Evolutionary conservation across 2,113 vertebrate species (phyloP), one percentile per base, ranked within the genome.

Genomic region (Sisor rabdophorus): DNA sequence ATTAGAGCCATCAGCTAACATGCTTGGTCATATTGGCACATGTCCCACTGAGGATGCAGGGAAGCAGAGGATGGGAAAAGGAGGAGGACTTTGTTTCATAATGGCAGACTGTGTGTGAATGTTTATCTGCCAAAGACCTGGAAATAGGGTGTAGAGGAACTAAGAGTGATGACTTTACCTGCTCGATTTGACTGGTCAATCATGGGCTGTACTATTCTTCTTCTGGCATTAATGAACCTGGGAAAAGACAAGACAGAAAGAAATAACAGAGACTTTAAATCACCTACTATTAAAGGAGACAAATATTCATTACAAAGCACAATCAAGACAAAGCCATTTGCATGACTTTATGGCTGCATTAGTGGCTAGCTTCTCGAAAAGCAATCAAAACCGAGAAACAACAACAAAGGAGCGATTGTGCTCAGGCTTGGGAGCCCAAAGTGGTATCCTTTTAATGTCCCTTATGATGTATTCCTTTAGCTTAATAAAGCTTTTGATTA

Each of bases 141-240:
- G 85, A 85, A 87, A n/a, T 87, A 81, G 68, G 83, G 84, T 81
- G 82, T 76, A 81, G 88, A 82, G 76, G 79, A 86, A 88, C 88
- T 86, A 52, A 72, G 59, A 79, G 52, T 9, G 55, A 36, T 75
- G 79, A 79, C 79, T 87, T 99, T 96, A 96, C 97, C 97, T 99
- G 97, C 96, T 97, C 97, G 96, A 94, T 99, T 99, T 88, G 97
- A 99, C 94, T 99, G 97, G 94, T 99, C 97, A 86, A 99, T 99
- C 97, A 99, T 99, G 90, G 96, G 96, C 92, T 99, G 96, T 91
- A 99, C 97, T 98, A 99, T 99, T 95, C 97, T 97, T 95, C 97
- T 98, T 88, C 97, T 95, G 94, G 97, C 97, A 77, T 99, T 99
- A 93, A 99, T 99, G 91, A 99, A 99, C 97, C 97, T 99, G 93